A percentile compares a stretch with the other conserved stretches of the same genome.
phyloP scores from a whole-genome alignment of 2,888 invertebrate genomes.

The Nephrotoma appendiculata region DNA sequence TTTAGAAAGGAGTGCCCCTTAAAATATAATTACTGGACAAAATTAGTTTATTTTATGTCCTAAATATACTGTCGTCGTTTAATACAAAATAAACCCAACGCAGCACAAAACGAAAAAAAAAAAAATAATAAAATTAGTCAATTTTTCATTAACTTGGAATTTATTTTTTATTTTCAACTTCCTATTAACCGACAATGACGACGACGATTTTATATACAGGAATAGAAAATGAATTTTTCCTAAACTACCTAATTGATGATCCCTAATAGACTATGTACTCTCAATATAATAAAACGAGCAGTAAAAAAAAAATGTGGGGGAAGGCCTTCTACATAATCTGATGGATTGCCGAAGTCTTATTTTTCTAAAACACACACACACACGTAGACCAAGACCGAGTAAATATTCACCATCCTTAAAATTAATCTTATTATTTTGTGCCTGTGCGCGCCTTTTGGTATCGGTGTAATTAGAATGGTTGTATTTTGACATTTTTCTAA shows the following conservation, averaged over 20 bases:
- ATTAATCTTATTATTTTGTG: background rate
- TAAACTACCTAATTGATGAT: background rate
- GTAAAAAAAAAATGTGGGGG: background rate
- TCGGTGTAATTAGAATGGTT: background rate
- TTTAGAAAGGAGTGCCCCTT: background rate
- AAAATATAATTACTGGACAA: background rate
- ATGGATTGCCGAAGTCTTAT: background rate
- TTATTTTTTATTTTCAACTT: background rate
- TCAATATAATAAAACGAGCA: background rate
- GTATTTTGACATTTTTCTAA: background rate
- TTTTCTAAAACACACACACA: background rate
- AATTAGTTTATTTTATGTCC: background rate
- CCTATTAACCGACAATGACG: background rate
- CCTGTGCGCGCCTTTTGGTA: background rate
- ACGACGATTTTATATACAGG: background rate
- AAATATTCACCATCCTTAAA: background rate
- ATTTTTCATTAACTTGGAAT: background rate
- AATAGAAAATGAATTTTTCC: background rate
- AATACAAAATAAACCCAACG: background rate
- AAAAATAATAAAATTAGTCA: background rate
- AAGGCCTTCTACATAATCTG: background rate
- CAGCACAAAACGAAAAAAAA: background rate
- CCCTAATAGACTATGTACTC: background rate
- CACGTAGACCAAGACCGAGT: background rate
- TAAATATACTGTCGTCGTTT: no score